Base-by-base conservation (phyloP, 2,888 invertebrate genomes). In the Drosophila borealis region DNA sequence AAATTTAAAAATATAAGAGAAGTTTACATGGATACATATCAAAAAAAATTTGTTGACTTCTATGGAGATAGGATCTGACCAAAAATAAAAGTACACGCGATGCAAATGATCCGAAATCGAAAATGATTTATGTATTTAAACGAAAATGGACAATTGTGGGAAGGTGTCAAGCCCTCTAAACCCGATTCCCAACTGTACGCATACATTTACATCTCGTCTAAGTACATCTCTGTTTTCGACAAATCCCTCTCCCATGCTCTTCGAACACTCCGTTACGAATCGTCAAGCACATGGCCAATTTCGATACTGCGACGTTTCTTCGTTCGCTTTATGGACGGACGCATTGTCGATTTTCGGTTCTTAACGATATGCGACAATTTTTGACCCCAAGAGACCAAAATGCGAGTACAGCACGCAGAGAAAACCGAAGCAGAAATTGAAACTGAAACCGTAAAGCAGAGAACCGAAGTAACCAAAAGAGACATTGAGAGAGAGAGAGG, bases 341-440 rank as follows among this genome's bases (percentile, higher is more conserved):
- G 64, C 59, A 60, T 67, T 66, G 54, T 36, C 36, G 54, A 41
- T 44, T 78, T 50, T 69, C 21, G 80, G 69, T 70, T 78, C 85
- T 80, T 83, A 87, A 87, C 84, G 78, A 81, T 87, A 87, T 81
- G 84, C 84, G 81, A 78, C 81, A 77, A 70, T 68, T 80, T 74
- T 62, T 81, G 74, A 81, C 81, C 88, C 84, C 78, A 83, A 81
- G 84, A 71, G 73, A 83, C 84, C 67, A 78, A 81, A 63, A 70
- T 25, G 75, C 62, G 74, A 78, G 74, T 57, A 77, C 81, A 66
- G 70, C 74, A 51, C 68, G 33, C 57, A 29, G 51, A 55, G 54
- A 60, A 45, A 65, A 45, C 48, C 62, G 21, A 67, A 36, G 45
- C 53, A 54, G 45, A 67, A 46, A 63, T 8, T 36, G 54, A 44